Percentiles rank a stretch among this genome's conserved stretches.
Conservation (phyloP, 2,888 invertebrate species). For the Lapara coniferarum region DNA sequence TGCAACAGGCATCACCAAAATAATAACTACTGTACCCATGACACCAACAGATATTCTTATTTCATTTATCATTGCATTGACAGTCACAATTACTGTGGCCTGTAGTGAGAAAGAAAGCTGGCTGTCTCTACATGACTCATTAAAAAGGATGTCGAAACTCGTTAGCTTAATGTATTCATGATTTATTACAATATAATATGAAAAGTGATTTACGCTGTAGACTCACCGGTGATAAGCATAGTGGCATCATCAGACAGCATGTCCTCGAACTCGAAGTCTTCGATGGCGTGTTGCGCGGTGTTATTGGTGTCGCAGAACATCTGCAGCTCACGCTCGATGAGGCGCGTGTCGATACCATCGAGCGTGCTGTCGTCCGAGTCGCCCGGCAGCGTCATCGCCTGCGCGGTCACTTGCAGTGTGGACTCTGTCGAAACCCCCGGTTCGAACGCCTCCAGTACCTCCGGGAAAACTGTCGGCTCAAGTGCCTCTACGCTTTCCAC, state of each 20-base stretch:
- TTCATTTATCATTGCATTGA: no score
- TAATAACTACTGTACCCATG: no score
- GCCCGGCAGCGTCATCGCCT: background rate
- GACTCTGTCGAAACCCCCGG: background rate
- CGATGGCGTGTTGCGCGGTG: slow-evolving; percentile 27
- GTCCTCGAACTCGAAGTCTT: slow-evolving; percentile 43
- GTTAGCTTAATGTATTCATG: no score
- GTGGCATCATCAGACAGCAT: slow-evolving; percentile 46
- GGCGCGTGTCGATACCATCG: slow-evolving; percentile 53
- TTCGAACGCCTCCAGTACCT: background rate
- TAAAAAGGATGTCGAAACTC: no score
- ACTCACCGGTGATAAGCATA: slow-evolving; percentile 54
- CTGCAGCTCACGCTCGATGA: slow-evolving; percentile 50
- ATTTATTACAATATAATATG: background rate
- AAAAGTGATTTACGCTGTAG: background rate
- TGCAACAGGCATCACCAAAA: background rate
- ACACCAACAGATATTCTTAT: no score
- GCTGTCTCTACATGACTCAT: no score
- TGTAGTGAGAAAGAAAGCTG: no score
- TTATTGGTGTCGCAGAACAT: slow-evolving; percentile 40
- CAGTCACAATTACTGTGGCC: no score
- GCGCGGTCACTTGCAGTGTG: background rate
- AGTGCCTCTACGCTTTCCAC: background rate
- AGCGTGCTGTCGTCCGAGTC: slow-evolving; percentile 52
- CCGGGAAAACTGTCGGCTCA: background rate